Evolutionary conservation across 2,797 vertebrate genomes (phyloP), one percentile per base, ranked within the genome.

Genomic region (Erethizon dorsatum): DNA sequence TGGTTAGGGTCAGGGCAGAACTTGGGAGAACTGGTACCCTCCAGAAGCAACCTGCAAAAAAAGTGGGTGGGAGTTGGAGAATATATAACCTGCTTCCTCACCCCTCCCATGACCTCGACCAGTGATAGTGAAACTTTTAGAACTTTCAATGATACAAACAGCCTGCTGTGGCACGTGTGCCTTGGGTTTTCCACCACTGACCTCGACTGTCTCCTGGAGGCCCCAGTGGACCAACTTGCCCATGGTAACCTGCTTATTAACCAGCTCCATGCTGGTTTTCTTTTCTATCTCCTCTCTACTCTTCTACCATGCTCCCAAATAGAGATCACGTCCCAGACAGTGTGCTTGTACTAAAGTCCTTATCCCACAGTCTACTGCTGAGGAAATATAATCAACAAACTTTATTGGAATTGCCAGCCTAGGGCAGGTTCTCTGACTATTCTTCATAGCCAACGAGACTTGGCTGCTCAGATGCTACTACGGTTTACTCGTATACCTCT

Each of bases 81-180:
- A 54, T 4, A 37, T 4, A 10, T 33, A n/a, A 26, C 15, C 24
- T 6, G 54, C 31, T 79, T 89, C 63, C 47, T 73, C 54, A 15
- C 5, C 0, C 10, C 22, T 54, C 4, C 61, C 12, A 2, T 9
- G 31, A 33, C 52, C 71, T 41, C 1, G 41, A 5, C 1, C 20
- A 33, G 73, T 77, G 73, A 50, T 50, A 47, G 26, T 6, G 13
- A 31, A 50, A 13, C 45, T 75, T 75, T 45, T 15, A 75, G 71
- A 75, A 75, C 45, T 75, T 47, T 14, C 41, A 14, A 3, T 47
- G 41, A 28, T 26, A 14, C 71, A 45, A 7, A 28, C 5, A 13
- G 24, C 41, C 41, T 26, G 41, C 24, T 77, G 26, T 17, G 26
- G 26, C 45, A 17, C 2, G 7, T 77, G 26, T 50, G 24, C 73